These are phyloP conservation scores for Numenius arquata DNA, from an alignment of 2,113 vertebrate species.

Conservation along the genomic window DNA sequence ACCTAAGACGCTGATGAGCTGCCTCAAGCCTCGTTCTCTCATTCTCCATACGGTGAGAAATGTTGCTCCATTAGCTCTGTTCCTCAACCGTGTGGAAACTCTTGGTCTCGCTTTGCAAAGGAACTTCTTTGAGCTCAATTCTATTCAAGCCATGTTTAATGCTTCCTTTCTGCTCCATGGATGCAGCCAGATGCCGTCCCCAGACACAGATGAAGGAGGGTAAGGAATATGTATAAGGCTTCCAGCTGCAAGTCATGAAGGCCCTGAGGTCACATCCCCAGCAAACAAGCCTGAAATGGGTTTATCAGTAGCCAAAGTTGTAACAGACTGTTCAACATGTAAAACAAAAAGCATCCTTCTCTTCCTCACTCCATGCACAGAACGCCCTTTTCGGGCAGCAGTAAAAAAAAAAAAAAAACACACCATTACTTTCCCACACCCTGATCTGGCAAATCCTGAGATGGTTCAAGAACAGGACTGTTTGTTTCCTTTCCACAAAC, in stretches of 20 bases:
- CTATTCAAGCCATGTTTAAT: neutral
- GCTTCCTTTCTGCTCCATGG: neutral
- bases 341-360: neutral
- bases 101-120: neutral
- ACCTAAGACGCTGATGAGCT: no score
- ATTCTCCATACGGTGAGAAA: neutral
- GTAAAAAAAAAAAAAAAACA: no score
- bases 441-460: neutral
- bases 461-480: neutral
- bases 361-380: no score
- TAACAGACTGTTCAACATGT: no score
- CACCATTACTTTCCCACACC: fast-evolving
- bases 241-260: neutral
- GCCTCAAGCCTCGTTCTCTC: neutral
- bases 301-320: neutral
- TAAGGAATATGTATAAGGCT: neutral
- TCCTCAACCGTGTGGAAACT: neutral
- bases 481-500: neutral
- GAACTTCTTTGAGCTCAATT: neutral
- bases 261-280: neutral
- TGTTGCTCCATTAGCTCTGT: neutral
- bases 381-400: fast-evolving
- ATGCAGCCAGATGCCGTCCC: neutral
- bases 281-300: neutral
- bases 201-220: neutral